Conservation (phyloP, 2,888 invertebrate genomes). For the Stenotaenia linearis region DNA sequence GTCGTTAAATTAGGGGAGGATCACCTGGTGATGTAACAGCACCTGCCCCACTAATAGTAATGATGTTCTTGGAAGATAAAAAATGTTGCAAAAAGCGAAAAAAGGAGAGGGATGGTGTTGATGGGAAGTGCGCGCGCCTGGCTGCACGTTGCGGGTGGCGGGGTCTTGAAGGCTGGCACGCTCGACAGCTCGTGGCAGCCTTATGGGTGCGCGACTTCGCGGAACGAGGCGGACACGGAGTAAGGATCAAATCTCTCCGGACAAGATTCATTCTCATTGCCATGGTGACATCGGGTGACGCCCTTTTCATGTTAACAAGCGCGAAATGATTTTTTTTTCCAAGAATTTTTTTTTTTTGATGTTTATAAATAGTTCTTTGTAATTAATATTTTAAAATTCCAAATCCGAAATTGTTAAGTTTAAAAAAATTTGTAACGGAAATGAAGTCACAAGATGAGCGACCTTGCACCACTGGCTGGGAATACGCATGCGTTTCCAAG, state of each 20-base stretch:
- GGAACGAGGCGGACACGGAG: conserved; percentile 12
- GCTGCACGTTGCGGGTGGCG: conserved; percentile 17
- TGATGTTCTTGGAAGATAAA: conserved; percentile 17
- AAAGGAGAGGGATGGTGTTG: conserved; percentile 16
- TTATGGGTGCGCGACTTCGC: conserved; percentile 20
- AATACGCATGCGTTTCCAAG: background rate
- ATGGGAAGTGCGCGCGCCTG: conserved; percentile 26
- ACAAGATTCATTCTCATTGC: background rate
- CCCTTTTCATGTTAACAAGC: background rate
- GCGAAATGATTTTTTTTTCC: background rate
- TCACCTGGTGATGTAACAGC: conserved; percentile 20
- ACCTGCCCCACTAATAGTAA: background rate
- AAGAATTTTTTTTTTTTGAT: background rate
- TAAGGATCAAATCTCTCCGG: conserved; percentile 6
- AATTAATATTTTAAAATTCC: background rate
- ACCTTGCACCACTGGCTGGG: conserved; percentile 11
- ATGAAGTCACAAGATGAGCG: conserved; percentile 16
- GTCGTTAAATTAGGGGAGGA: background rate
- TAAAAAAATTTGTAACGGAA: too few relatives aligned
- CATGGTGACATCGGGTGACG: background rate
- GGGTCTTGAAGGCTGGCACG: conserved; percentile 16
- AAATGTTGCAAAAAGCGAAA: background rate
- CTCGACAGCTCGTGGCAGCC: conserved; percentile 21
- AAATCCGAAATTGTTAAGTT: background rate
- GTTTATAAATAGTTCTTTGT: background rate